phyloP scores from a whole-genome alignment of 2,888 invertebrate genomes.

The Heliconius charithonia region DNA sequence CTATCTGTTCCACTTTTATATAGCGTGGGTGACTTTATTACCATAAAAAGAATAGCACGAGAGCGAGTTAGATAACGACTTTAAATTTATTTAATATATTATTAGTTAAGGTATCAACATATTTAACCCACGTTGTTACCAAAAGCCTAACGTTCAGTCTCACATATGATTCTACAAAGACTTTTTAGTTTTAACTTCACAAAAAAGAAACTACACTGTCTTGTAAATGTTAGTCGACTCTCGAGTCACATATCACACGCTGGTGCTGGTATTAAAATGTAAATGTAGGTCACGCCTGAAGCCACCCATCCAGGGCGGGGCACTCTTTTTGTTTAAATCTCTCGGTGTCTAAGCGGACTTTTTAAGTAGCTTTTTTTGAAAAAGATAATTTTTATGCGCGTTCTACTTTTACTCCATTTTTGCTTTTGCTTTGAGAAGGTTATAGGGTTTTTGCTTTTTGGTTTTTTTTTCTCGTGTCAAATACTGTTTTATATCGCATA shows the following conservation, averaged over 20 bases:
- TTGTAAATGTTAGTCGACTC: slow-evolving; percentile 17
- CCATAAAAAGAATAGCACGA: no score
- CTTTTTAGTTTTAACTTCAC: not conserved
- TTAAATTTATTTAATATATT: no score
- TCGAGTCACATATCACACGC: slow-evolving; percentile 11
- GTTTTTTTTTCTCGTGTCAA: not conserved
- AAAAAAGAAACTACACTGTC: not conserved
- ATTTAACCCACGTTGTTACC: not conserved
- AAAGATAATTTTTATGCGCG: slow-evolving; percentile 10
- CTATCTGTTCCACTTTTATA: no score
- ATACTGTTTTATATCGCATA: no score
- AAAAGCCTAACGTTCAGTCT: not conserved
- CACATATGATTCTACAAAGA: not conserved
- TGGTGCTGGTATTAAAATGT: slow-evolving; percentile 29
- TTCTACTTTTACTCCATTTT: slow-evolving; percentile 17
- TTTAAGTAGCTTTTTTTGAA: slow-evolving; percentile 28
- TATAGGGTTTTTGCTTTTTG: not conserved
- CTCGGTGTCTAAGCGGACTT: slow-evolving; percentile 18
- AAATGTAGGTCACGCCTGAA: slow-evolving; percentile 39
- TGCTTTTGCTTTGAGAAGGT: not conserved
- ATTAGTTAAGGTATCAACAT: no score
- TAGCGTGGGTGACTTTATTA: no score
- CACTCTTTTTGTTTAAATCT: slow-evolving; percentile 30
- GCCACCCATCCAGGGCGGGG: slow-evolving; percentile 18
- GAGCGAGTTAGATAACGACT: no score